Evolutionary conservation across 2,797 vertebrate species (phyloP).

Genomic region (Chaenodraco wilsoni): DNA sequence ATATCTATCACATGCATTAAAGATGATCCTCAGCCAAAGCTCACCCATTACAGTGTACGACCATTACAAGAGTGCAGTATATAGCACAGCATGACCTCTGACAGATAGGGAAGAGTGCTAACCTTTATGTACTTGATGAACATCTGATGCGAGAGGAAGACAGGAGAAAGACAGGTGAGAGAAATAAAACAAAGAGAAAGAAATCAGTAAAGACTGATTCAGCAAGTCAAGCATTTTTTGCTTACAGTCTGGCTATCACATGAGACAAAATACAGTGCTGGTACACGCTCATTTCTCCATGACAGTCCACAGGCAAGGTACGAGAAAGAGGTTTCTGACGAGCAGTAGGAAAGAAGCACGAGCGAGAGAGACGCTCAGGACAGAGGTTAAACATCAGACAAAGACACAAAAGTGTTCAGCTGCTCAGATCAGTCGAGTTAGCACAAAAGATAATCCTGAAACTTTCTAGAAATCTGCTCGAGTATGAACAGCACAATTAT

Average conservation of each 20-base stretch:
- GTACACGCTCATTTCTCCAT: conserved; percentile 15
- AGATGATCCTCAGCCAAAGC: conserved; percentile 55
- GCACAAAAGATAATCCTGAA: conserved; percentile 4
- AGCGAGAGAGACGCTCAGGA: conserved; percentile 31
- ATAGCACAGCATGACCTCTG: conserved; percentile 72
- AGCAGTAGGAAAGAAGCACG: conserved; percentile 50
- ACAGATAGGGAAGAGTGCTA: conserved; percentile 88
- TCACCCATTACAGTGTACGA: conserved; percentile 38
- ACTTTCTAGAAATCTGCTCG: conserved; percentile 12
- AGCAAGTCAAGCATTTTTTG: conserved; percentile 79
- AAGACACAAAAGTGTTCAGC: conserved; percentile 12
- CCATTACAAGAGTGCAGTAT: conserved; percentile 35
- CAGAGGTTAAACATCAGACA: background rate
- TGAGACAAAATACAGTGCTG: conserved; percentile 19
- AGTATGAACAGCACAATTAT: conserved; percentile 31
- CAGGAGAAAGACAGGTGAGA: conserved; percentile 76
- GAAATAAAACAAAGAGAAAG: conserved; percentile 84
- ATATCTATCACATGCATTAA: conserved; percentile 82
- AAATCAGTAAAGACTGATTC: conserved; percentile 88
- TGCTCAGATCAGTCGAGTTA: conserved; percentile 8
- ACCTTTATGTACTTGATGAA: conserved; percentile 99
- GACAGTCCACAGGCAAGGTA: conserved; percentile 38
- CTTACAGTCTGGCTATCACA: conserved; percentile 41
- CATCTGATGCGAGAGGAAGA: conserved; percentile 96
- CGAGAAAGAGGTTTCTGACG: conserved; percentile 31